phyloP scores from a whole-genome alignment of 1,140 invertebrate species.

The Melitaea cinxia region DNA sequence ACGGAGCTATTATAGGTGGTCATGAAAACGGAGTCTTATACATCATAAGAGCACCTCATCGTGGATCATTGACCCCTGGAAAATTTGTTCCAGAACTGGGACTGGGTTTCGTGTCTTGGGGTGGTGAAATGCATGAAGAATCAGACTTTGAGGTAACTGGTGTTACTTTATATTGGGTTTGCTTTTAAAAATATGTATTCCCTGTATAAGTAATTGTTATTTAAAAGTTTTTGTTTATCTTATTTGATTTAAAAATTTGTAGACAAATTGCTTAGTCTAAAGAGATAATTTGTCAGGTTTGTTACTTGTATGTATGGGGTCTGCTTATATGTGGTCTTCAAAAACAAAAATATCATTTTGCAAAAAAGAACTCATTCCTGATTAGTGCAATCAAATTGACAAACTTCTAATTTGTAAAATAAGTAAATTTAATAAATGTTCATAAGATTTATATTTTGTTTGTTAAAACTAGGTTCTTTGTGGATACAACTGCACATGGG shows the following conservation, averaged over 20 bases:
- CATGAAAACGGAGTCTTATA: constrained; percentile 85
- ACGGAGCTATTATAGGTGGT: constrained; percentile 87
- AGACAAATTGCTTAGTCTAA: no score
- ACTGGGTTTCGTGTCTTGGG: constrained; percentile 88
- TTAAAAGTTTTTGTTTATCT: no score
- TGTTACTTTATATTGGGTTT: no score
- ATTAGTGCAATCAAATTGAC: no score
- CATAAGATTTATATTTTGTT: neutral
- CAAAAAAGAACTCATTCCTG: no score
- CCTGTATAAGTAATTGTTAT: no score
- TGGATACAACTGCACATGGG: constrained; percentile 57
- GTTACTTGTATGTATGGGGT: no score
- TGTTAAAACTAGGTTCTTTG: constrained; percentile 49
- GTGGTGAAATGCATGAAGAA: constrained; percentile 86
- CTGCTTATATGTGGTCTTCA: no score
- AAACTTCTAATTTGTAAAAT: no score
- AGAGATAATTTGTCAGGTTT: no score
- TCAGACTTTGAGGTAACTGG: constrained; percentile 85
- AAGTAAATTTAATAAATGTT: neutral
- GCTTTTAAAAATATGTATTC: neutral
- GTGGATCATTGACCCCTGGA: constrained; percentile 85
- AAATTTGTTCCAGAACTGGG: constrained; percentile 86
- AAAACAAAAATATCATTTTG: no score
- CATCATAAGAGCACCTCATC: constrained; percentile 84
- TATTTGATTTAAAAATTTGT: no score